Evolutionary conservation across 2,888 invertebrate species (phyloP).

Genomic region (Athripsodes cinereus): DNA sequence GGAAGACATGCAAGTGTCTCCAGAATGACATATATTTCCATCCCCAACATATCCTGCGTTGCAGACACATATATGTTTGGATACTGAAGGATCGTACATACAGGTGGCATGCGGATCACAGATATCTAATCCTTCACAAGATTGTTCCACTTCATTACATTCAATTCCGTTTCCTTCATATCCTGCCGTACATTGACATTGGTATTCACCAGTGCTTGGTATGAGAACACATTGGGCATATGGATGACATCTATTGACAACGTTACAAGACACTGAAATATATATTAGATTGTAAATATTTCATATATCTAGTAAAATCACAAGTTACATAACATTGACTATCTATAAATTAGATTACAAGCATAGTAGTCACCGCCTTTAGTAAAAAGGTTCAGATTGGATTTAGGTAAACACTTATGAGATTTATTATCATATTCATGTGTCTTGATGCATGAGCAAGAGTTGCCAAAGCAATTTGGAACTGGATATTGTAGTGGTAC

Average conservation of each 20-base stretch:
- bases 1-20: slow-evolving; percentile 58
- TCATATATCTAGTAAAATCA: too few relatives aligned
- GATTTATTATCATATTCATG: slow-evolving; percentile 35
- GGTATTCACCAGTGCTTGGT: slow-evolving; percentile 48
- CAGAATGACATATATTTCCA: slow-evolving; percentile 67
- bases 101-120: slow-evolving; percentile 75
- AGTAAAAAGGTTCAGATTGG: slow-evolving; percentile 36
- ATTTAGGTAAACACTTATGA: slow-evolving; percentile 36
- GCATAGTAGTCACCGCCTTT: slow-evolving; percentile 32
- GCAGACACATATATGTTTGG: slow-evolving; percentile 69
- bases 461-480: slow-evolving; percentile 39
- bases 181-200: slow-evolving; percentile 76
- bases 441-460: slow-evolving; percentile 43
- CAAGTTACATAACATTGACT: neutral
- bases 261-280: slow-evolving; percentile 64
- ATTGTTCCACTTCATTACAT: slow-evolving; percentile 57
- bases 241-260: slow-evolving; percentile 71
- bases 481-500: slow-evolving; percentile 33
- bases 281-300: neutral
- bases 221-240: slow-evolving; percentile 72
- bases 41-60: slow-evolving; percentile 76
- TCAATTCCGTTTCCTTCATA: slow-evolving; percentile 78
- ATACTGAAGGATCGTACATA: slow-evolving; percentile 58
- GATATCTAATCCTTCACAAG: slow-evolving; percentile 50
- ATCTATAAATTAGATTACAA: neutral